Conservation (phyloP, 2,888 invertebrate genomes). For the Phortica okadai region DNA sequence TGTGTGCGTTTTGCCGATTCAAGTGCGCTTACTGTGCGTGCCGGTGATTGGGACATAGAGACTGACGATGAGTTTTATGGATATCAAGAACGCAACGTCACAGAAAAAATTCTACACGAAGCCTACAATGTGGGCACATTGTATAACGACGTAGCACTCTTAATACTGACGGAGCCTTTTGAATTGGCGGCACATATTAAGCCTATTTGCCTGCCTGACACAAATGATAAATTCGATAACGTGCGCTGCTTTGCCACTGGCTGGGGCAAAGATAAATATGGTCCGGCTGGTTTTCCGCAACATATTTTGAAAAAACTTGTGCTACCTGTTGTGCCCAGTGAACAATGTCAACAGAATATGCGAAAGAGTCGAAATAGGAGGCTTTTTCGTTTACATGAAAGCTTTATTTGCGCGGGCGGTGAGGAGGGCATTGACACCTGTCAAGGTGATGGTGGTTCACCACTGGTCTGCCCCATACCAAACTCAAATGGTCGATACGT, state of each 20-base stretch:
- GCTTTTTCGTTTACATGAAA: constrained; percentile 81
- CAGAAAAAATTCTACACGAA: constrained; percentile 79
- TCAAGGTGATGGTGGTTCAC: constrained; percentile 87
- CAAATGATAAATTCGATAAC: constrained; percentile 71
- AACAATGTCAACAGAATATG: background rate
- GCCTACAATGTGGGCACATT: constrained; percentile 81
- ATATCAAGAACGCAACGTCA: constrained; percentile 83
- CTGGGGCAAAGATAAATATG: constrained; percentile 74
- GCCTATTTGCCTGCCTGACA: constrained; percentile 82
- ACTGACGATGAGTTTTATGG: constrained; percentile 82
- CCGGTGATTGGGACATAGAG: constrained; percentile 91
- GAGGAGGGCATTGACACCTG: constrained; percentile 85
- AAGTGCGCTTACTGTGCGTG: constrained; percentile 78
- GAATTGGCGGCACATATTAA: constrained; percentile 82
- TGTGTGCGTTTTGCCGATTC: constrained; percentile 78
- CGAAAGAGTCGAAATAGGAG: constrained; percentile 78
- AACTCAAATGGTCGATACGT: constrained; percentile 59
- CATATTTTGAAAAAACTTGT: constrained; percentile 84
- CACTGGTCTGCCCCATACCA: constrained; percentile 84
- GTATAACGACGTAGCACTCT: constrained; percentile 85
- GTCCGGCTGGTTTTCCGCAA: constrained; percentile 78
- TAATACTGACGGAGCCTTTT: constrained; percentile 81
- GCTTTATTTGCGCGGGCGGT: constrained; percentile 89
- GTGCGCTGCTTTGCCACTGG: constrained; percentile 72
- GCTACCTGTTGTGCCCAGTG: constrained; percentile 81